These are phyloP conservation scores for Epistrophella euchroma DNA, from an alignment of 2,888 invertebrate species.

Conservation along the genomic window DNA sequence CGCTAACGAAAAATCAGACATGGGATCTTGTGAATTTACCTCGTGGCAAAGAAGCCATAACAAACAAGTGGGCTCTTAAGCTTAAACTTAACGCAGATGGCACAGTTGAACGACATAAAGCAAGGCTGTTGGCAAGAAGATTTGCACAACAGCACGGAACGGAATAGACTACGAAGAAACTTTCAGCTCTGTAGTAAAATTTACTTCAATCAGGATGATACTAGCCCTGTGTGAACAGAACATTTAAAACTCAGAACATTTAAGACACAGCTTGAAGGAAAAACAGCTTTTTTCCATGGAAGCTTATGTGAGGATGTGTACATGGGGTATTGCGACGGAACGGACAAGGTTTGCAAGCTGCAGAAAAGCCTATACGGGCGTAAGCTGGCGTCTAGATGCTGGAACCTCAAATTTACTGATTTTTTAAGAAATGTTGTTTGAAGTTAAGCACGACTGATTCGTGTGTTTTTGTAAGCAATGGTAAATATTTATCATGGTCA, in stretches of 20 bases:
- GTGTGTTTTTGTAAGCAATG: background rate
- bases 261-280: constrained; percentile 20
- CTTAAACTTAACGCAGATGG: constrained; percentile 46
- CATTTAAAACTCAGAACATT: constrained; percentile 25
- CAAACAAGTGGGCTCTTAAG: constrained; percentile 70
- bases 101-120: background rate
- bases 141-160: constrained; percentile 54
- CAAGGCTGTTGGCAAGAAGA: constrained; percentile 68
- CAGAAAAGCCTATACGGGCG: no score
- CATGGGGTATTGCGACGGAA: no score
- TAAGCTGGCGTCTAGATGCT: no score
- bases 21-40: constrained; percentile 58
- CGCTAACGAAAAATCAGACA: constrained; percentile 62
- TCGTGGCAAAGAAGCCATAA: constrained; percentile 40
- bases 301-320: no score
- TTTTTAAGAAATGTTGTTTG: background rate
- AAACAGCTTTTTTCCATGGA: background rate
- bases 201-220: constrained; percentile 74
- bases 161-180: constrained; percentile 73
- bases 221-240: constrained; percentile 55
- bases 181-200: constrained; percentile 77
- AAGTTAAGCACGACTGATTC: constrained; percentile 62
- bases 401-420: no score
- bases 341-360: no score
- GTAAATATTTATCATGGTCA: constrained; percentile 34